Base-by-base conservation (phyloP, 2,797 vertebrate species). In the Mycteria americana region DNA sequence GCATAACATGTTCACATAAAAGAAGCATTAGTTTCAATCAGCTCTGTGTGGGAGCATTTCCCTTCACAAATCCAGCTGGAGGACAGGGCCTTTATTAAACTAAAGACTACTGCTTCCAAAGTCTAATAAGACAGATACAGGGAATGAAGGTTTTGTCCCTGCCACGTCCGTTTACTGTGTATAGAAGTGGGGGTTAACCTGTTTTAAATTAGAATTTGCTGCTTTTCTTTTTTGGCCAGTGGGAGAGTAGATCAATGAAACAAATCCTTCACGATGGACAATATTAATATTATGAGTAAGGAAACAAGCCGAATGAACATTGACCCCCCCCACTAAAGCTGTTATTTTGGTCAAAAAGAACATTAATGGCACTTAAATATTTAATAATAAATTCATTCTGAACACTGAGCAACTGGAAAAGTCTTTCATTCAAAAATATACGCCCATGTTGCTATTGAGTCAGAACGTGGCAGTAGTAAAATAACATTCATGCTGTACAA, bases 21-120 rank as follows among this genome's bases (percentile, higher is more conserved):
- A 94, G 64, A 57, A 94, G 53, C 62, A 88, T 96, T 86, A 94
- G 41, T 63, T 95, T 86, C 73, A 89, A 76, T 81, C 76, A 91
- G 78, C 43, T 84, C 69, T 91, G 89, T 84, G 96, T 93, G 93
- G 96, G 89, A 96, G 93, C 85, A 75, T 72, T 96, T 95, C 91
- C 93, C 79, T 92, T 89, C 54, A 83, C 69, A 93, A 92, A 97
- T 88, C 89, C 96, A 97, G 79, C 82, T 91, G 50, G 65, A 93
- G 62, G 87, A 92, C 50, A 81, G 31, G 67, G 39, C 8, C 76
- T 93, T 93, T 92, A 81, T 88, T 88, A 91, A 93, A 91, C 33
- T 80, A 41, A 88, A 75, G 73, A 19, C 78, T 93, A 69, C 53
- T 46, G 48, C 53, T 83, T 95, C 57, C 51, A 27, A 85, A 85